phyloP scores from a whole-genome alignment of 2,888 invertebrate species.

The Buathra laborator region DNA sequence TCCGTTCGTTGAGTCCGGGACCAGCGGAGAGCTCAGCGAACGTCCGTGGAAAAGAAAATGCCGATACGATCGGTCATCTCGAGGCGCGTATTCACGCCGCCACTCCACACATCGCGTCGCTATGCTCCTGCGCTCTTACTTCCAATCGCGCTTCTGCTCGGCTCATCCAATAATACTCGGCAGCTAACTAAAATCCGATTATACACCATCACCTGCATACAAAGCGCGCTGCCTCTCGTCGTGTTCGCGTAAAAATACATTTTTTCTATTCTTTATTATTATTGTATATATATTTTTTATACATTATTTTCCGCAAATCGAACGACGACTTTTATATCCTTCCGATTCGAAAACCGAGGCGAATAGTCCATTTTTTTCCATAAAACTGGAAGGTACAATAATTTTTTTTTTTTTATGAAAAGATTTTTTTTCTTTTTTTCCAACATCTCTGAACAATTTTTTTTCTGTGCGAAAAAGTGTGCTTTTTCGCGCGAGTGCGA shows the following conservation, averaged over 20 bases:
- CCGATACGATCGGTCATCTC: conserved; percentile 78
- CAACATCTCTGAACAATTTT: too few relatives aligned
- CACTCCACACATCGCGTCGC: conserved; percentile 37
- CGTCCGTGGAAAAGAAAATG: conserved; percentile 74
- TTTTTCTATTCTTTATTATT: not conserved
- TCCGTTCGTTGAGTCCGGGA: conserved; percentile 72
- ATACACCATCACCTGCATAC: not conserved
- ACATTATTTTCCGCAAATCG: not conserved
- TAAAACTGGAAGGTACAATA: too few relatives aligned
- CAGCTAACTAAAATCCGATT: not conserved
- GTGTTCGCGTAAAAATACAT: not conserved
- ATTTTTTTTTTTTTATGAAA: not conserved
- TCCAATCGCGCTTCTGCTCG: conserved; percentile 4
- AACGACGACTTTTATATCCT: not conserved
- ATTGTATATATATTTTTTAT: not conserved
- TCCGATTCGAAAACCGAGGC: not conserved
- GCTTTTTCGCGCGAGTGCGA: too few relatives aligned
- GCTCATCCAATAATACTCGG: conserved; percentile 20
- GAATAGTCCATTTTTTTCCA: not conserved
- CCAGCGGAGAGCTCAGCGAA: conserved; percentile 69
- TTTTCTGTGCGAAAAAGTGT: too few relatives aligned
- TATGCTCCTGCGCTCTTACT: conserved; percentile 32
- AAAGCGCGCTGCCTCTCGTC: not conserved
- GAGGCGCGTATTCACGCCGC: conserved; percentile 56
- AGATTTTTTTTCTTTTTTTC: too few relatives aligned